Conservation (phyloP, 35 echinoderm and acorn worm species). For the Ophioderma brevispina region DNA sequence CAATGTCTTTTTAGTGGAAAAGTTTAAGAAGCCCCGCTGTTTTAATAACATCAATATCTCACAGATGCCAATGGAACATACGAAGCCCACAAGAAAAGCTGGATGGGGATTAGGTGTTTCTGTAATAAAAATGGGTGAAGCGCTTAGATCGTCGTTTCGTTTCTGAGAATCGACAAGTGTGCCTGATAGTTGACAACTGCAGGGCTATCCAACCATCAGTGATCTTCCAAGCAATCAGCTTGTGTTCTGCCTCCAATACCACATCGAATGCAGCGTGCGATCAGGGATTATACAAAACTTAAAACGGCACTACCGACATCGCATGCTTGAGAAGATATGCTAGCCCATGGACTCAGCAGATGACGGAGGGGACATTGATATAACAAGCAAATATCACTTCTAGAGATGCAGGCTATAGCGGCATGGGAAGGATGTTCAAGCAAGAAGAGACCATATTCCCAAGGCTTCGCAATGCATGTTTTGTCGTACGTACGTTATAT, state of each 20-base stretch:
- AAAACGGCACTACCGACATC: constrained; percentile 13
- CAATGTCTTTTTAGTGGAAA: constrained; percentile 32
- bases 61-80: constrained; percentile 37
- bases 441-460: too few relatives aligned
- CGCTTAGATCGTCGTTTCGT: not conserved
- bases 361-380: too few relatives aligned
- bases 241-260: constrained; percentile 51
- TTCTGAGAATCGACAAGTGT: not conserved
- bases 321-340: constrained; percentile 11
- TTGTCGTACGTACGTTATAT: too few relatives aligned
- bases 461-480: too few relatives aligned
- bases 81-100: constrained; percentile 35
- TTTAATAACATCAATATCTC: constrained; percentile 63
- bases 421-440: too few relatives aligned
- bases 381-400: too few relatives aligned
- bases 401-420: too few relatives aligned
- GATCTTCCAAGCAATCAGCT: constrained; percentile 17
- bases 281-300: constrained; percentile 48
- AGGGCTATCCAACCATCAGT: not conserved
- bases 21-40: constrained; percentile 28
- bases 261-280: constrained; percentile 45
- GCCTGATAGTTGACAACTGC: constrained; percentile 16
- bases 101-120: constrained; percentile 28
- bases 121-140: constrained; percentile 35
- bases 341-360: too few relatives aligned